Base-by-base conservation (phyloP, 2,888 invertebrate species). In the Pyrocoelia pectoralis region DNA sequence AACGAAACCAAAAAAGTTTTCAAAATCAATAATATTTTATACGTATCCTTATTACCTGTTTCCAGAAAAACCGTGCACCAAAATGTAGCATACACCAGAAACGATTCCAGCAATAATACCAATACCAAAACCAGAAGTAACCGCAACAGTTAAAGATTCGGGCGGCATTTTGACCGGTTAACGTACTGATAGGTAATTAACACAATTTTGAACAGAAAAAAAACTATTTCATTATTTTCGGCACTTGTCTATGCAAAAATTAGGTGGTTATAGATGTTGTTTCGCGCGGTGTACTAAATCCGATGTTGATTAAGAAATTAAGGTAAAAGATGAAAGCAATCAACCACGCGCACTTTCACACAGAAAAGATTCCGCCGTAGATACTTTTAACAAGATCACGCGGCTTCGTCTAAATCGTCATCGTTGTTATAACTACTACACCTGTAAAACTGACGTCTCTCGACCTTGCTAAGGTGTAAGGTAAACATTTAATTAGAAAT, bases 31-130 rank as follows among this genome's bases (percentile, higher is more conserved):
- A 46, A 15, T 14, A 52, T n/a, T 12, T 43, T 52, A 28, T 28
- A 14, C 2, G 41, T 52, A 1, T 15, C 17, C 15, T 43, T 24
- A 43, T 17, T 80, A 88, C 87, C 83, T 84, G 55, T 83, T 83
- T 78, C 84, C 83, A 6, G 81, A 72, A 54, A 87, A 70, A 70
- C 86, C 85, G 70, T 84, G 85, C 14, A 86, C 83, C 67, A 88
- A 77, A 55, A 89, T 80, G 72, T 88, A 89, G 79, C 87, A 89
- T 19, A 90, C 86, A 29, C 89, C 89, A 5, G 89, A 89, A 19
- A 89, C 84, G 65, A 90, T 84, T 8, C 89, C 89, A n/a, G 88
- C 89, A 50, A 88, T 79, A 49, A 90, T 83, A 28, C 88, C 87
- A 38, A 90, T 81, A 71, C 89, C 88, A 66, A 89, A 82, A 5